phyloP scores from a whole-genome alignment of 1,140 invertebrate genomes.

The Bombus picipes region DNA sequence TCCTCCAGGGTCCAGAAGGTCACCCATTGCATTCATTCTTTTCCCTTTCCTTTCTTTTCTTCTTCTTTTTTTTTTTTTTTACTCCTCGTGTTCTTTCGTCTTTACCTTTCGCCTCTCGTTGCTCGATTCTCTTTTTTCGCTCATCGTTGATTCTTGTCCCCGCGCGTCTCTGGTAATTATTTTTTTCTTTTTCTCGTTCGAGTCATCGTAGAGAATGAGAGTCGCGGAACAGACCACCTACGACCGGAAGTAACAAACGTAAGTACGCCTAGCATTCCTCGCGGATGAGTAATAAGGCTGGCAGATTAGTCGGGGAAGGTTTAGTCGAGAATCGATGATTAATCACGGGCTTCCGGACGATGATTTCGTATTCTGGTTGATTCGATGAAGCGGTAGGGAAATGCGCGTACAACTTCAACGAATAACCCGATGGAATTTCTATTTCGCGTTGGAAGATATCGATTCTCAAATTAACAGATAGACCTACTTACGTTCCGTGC shows the following conservation, averaged over 20 bases:
- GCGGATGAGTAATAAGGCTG: constrained; percentile 7
- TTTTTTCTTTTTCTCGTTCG: background rate
- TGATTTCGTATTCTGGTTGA: background rate
- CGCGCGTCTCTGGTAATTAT: background rate
- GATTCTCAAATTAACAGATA: too few species aligned
- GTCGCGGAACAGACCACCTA: constrained; percentile 7
- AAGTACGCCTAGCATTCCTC: constrained; percentile 12
- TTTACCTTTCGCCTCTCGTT: background rate
- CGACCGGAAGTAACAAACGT: constrained; percentile 44
- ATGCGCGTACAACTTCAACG: background rate
- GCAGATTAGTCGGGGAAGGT: background rate
- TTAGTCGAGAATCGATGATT: background rate
- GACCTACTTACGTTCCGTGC: too few species aligned
- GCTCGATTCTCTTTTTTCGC: background rate
- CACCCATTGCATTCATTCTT: constrained; percentile 48
- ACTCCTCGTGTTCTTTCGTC: background rate
- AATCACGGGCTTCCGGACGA: background rate
- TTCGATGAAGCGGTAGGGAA: background rate
- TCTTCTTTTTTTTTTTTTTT: background rate
- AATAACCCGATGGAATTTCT: background rate
- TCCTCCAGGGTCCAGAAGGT: constrained; percentile 52
- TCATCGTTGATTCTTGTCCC: background rate
- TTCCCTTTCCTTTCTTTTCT: background rate
- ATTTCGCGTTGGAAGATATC: background rate
- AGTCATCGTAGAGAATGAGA: background rate